These are phyloP conservation scores for Eupeodes corollae DNA, from an alignment of 1,140 invertebrate genomes.

Conservation along the genomic window DNA sequence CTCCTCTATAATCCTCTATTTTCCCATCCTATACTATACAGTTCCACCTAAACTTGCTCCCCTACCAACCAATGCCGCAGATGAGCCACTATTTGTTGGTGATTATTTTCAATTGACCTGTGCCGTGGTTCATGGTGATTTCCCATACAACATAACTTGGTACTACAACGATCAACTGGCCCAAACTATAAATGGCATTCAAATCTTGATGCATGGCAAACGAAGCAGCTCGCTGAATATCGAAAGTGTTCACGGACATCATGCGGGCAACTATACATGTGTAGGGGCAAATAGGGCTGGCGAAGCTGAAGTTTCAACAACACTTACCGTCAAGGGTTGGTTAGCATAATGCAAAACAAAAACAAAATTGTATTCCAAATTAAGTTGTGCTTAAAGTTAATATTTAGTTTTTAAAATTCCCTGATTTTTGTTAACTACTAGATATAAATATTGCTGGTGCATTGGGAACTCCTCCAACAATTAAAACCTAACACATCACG, in stretches of 20 bases:
- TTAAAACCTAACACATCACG: too few species aligned
- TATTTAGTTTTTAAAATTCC: not conserved
- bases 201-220: conserved; percentile 33
- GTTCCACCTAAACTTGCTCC: conserved; percentile 62
- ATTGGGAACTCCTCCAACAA: too few species aligned
- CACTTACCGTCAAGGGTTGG: conserved; percentile 47
- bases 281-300: conserved; percentile 67
- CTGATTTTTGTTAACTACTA: too few species aligned
- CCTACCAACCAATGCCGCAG: conserved; percentile 52
- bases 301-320: conserved; percentile 42
- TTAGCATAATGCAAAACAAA: conserved; percentile 5
- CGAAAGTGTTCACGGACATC: conserved; percentile 52
- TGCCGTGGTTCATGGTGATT: conserved; percentile 66
- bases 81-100: conserved; percentile 64
- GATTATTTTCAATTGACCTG: conserved; percentile 65
- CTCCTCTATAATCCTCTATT: not conserved
- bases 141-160: conserved; percentile 65
- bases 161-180: conserved; percentile 55
- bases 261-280: conserved; percentile 57
- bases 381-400: not conserved
- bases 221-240: conserved; percentile 63
- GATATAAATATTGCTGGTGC: too few species aligned
- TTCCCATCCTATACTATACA: conserved; percentile 36
- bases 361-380: not conserved
- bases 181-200: conserved; percentile 22